A percentile compares a stretch with the other conserved stretches of the same genome.
phyloP scores from a whole-genome alignment of 2,797 vertebrate species.

The Sebastes miniatus region DNA sequence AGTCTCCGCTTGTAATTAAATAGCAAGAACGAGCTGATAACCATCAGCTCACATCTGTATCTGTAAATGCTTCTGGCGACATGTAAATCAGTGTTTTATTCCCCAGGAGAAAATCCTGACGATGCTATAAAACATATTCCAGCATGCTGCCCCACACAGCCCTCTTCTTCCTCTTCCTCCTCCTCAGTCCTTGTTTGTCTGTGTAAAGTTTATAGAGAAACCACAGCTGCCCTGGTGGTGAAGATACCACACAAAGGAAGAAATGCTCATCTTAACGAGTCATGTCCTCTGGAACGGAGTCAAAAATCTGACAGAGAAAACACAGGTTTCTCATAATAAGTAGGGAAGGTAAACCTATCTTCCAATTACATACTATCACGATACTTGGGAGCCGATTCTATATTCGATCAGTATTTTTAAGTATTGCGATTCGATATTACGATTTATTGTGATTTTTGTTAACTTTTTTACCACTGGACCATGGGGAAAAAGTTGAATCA shows the following conservation, averaged over 20 bases:
- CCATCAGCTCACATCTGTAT: conserved; percentile 30
- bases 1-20: conserved; percentile 9
- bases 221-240: not conserved
- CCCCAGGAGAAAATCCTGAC: not conserved
- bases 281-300: not conserved
- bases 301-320: no score
- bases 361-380: no score
- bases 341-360: no score
- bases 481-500: no score
- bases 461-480: no score
- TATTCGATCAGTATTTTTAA: no score
- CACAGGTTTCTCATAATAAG: not conserved
- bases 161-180: not conserved
- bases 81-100: not conserved
- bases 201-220: not conserved
- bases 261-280: not conserved
- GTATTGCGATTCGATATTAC: no score
- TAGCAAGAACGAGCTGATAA: not conserved
- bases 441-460: no score
- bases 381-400: no score
- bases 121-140: conserved; percentile 27
- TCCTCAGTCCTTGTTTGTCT: not conserved
- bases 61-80: not conserved
- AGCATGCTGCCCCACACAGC: not conserved
- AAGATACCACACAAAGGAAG: not conserved